These are phyloP conservation scores for Microtus ochrogaster DNA, from an alignment of 2,113 vertebrate species.

Conservation along the genomic window DNA sequence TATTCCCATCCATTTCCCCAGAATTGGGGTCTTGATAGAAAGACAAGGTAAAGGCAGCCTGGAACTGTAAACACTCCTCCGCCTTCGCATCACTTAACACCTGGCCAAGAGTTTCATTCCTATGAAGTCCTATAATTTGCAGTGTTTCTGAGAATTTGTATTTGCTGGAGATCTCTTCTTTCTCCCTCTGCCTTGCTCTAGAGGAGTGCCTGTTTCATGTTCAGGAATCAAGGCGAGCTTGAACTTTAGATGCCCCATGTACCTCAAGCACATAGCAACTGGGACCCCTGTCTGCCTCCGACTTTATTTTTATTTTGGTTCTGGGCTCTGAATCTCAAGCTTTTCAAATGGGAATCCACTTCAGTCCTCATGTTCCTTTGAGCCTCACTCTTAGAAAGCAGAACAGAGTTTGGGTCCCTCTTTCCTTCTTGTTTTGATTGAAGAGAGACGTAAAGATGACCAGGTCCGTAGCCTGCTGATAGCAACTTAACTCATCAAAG, in stretches of 20 bases:
- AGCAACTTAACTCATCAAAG: background rate
- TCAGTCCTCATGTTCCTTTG: rapidly evolving
- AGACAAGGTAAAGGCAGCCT: background rate
- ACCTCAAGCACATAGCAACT: rapidly evolving
- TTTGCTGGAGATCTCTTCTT: background rate
- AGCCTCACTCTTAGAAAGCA: background rate
- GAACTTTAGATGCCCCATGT: background rate
- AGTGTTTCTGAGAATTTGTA: background rate
- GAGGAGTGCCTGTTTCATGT: rapidly evolving
- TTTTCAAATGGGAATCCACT: background rate
- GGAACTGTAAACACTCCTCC: background rate
- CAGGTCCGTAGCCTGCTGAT: rapidly evolving
- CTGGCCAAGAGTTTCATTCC: background rate
- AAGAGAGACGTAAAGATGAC: background rate
- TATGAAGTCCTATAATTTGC: background rate
- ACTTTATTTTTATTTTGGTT: background rate
- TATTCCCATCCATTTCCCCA: background rate
- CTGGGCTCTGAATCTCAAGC: background rate
- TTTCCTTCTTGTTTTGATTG: background rate
- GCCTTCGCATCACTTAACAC: background rate
- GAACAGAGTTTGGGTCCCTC: rapidly evolving
- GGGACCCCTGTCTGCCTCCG: rapidly evolving
- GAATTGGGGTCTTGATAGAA: background rate
- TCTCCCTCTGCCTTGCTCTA: background rate
- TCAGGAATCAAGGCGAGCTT: background rate